Conservation (phyloP, 2,888 invertebrate genomes). For the Rapana venosa region DNA sequence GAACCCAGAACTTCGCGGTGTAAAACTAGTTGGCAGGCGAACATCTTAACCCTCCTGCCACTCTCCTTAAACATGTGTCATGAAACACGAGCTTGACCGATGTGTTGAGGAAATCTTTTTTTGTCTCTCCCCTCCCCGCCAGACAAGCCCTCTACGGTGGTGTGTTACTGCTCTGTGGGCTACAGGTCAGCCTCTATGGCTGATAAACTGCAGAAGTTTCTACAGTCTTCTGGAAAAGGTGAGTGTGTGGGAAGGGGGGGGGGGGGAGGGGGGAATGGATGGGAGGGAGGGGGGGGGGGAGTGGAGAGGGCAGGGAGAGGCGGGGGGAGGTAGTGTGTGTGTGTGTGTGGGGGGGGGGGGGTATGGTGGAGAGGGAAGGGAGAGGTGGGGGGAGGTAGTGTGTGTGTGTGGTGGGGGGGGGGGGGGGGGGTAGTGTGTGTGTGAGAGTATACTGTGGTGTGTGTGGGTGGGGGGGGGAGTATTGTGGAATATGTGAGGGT, state of each 20-base stretch:
- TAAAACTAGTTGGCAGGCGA: too few relatives aligned
- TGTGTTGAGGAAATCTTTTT: not conserved
- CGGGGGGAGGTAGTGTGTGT: not conserved
- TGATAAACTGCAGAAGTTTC: conserved; percentile 61
- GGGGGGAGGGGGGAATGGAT: too few relatives aligned
- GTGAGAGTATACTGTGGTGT: not conserved
- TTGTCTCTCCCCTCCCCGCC: conserved; percentile 20
- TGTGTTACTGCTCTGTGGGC: conserved; percentile 76
- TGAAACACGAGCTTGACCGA: not conserved
- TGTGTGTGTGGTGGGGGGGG: too few relatives aligned
- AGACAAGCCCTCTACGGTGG: conserved; percentile 56
- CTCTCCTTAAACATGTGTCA: too few relatives aligned
- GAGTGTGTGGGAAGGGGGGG: not conserved
- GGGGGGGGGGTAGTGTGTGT: not conserved
- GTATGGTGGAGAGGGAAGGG: too few relatives aligned
- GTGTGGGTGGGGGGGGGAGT: conserved; percentile 21
- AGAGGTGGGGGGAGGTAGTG: not conserved
- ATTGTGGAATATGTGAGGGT: conserved; percentile 43
- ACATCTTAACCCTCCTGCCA: too few relatives aligned
- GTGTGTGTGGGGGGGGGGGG: not conserved
- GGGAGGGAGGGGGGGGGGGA: too few relatives aligned
- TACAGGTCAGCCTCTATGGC: conserved; percentile 72
- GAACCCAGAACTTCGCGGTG: too few relatives aligned
- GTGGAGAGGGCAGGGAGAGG: too few relatives aligned
- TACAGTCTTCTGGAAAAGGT: conserved; percentile 49